phyloP scores from a whole-genome alignment of 2,888 invertebrate genomes.

The Clistopyga incitator region DNA sequence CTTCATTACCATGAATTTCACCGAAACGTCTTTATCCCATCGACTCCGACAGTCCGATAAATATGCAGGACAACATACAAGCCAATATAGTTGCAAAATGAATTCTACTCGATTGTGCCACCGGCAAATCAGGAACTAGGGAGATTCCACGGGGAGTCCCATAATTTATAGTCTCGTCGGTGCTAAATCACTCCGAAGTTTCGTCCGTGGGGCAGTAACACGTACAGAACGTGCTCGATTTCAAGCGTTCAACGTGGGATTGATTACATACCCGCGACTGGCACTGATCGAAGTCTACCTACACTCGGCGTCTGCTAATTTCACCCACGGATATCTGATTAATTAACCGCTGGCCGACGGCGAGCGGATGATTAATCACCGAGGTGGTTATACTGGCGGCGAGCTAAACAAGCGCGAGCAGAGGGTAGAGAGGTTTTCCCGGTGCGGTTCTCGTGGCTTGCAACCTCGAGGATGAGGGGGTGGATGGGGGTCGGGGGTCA shows the following conservation, averaged over 20 bases:
- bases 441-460: constrained; percentile 63
- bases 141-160: constrained; percentile 35
- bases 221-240: constrained; percentile 57
- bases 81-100: constrained; percentile 43
- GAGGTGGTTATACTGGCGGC: constrained; percentile 45
- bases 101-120: constrained; percentile 61
- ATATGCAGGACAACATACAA: constrained; percentile 16
- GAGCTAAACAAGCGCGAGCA: constrained; percentile 44
- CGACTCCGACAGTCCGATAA: constrained; percentile 36
- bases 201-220: constrained; percentile 53
- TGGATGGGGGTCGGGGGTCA: constrained; percentile 57
- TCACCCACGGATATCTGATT: constrained; percentile 81
- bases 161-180: constrained; percentile 54
- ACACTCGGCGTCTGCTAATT: constrained; percentile 68
- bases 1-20: constrained; percentile 53
- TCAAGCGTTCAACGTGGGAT: constrained; percentile 58
- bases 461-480: constrained; percentile 41
- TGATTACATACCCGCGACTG: constrained; percentile 66
- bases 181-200: constrained; percentile 62
- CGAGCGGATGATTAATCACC: constrained; percentile 78
- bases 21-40: constrained; percentile 57
- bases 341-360: constrained; percentile 78
- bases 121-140: constrained; percentile 48
- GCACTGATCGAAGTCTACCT: constrained; percentile 68
- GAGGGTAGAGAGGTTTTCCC: constrained; percentile 74